Evolutionary conservation across 2,797 vertebrate genomes (phyloP).

Genomic region (Sebastes trivittatus): DNA sequence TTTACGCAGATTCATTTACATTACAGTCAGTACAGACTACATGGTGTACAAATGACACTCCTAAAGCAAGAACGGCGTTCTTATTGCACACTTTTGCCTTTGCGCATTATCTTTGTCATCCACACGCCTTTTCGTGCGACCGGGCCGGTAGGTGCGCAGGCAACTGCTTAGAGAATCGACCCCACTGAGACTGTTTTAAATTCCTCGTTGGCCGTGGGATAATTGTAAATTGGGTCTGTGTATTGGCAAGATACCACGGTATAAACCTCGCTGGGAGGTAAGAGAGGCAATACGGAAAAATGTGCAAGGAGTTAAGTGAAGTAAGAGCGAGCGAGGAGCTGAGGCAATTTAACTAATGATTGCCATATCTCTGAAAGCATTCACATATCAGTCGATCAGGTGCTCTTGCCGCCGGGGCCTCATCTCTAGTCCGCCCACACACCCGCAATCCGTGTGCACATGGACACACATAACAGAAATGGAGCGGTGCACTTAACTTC

Average conservation of each 20-base stretch:
- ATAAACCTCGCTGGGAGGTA: slow-evolving; percentile 10
- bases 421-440: slow-evolving; percentile 44
- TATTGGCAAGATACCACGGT: slow-evolving; percentile 13
- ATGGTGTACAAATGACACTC: too few relatives aligned
- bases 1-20: too few relatives aligned
- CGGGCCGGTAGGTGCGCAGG: not conserved
- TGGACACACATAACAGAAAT: not conserved
- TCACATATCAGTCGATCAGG: slow-evolving; percentile 59
- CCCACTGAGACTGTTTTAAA: slow-evolving; percentile 8
- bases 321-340: slow-evolving; percentile 47
- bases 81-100: too few relatives aligned
- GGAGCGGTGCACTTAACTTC: not conserved
- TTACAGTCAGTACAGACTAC: too few relatives aligned
- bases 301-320: slow-evolving; percentile 44
- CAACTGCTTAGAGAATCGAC: not conserved
- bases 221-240: slow-evolving; percentile 14
- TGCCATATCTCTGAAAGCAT: slow-evolving; percentile 54
- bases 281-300: slow-evolving; percentile 22
- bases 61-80: too few relatives aligned
- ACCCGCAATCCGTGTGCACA: not conserved
- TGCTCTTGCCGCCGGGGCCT: slow-evolving; percentile 34
- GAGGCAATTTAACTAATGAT: slow-evolving; percentile 69
- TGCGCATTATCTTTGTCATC: too few relatives aligned
- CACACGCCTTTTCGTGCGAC: too few relatives aligned
- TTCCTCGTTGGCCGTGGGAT: not conserved